Base-by-base conservation (phyloP, 2,888 invertebrate species). In the Ectropis crepuscularia region DNA sequence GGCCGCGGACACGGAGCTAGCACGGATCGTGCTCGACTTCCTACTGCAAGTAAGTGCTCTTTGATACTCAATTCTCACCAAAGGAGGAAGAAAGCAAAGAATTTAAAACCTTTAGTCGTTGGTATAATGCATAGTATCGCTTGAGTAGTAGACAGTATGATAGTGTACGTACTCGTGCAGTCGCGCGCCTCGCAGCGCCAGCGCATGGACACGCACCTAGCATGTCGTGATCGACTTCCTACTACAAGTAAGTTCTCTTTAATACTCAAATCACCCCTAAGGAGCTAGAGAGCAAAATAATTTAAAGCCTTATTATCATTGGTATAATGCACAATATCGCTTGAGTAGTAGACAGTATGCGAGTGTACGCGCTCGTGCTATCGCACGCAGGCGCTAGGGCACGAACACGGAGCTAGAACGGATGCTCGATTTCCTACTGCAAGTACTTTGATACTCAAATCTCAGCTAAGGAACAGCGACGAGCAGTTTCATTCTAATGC, bases 171-270 rank as follows among this genome's bases (percentile, higher is more conserved):
- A 72, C 77, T 75, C 64, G 65, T 80, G 0, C 70, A 80, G 5
- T 57, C 86, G 41, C 80, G 78, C 28, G 84, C 83, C 0, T 82
- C 86, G 0, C 57, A 74, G 0, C 78, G 79, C n/a, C 75, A 90
- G 0, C 38, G 51, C 0, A 50, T 66, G 0, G 86, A 90, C 65
- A 72, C 75, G 46, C 82, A 83, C 6, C 75, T 90, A 0, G 87
- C 90, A 0, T 71, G 76, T 74, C 0, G 80, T 88, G 1, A 68
- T 90, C 0, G 83, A 88, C 10, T 90, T 89, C 47, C 68, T 91
- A 5, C 68, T 89, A 5, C 84, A 87, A 79, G 91, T 90, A 61
- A 39, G 36, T 9, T 11, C 41, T 38, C 9, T 48, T 10, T n/a
- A 12, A 6, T 12, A 46, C 5, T 10, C n/a, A 43, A 5, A 38